These are phyloP conservation scores for Xerus inauris DNA, from an alignment of 2,113 vertebrate genomes.

Conservation along the genomic window DNA sequence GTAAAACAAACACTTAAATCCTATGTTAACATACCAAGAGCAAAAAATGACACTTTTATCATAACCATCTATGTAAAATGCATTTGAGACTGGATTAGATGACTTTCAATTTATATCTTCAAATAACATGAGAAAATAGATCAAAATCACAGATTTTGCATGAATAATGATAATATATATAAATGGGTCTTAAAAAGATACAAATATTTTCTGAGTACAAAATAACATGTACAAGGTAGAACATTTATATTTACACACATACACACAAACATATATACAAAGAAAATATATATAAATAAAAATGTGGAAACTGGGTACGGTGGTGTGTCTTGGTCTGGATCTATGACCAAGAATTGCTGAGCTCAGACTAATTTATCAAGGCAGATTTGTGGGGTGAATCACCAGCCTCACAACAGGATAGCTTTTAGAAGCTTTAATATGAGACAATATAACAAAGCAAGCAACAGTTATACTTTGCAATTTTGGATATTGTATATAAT, in stretches of 20 bases:
- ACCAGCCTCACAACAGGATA: no score
- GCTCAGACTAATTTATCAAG: no score
- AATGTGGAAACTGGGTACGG: no score
- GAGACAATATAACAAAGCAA: no score
- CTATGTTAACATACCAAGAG: not conserved
- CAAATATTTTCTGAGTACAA: not conserved
- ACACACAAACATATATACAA: not conserved
- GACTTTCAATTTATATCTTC: not conserved
- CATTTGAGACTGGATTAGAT: not conserved
- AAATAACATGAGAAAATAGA: not conserved
- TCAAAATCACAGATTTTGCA: not conserved
- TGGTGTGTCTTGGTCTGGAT: no score
- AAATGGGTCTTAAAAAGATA: not conserved
- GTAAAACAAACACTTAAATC: not conserved
- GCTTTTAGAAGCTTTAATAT: no score
- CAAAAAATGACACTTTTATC: slow-evolving; percentile 34
- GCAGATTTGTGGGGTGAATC: no score
- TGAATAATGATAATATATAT: not conserved
- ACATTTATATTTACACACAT: not conserved
- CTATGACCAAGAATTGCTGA: no score
- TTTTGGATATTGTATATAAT: no score
- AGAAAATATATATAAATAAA: no score
- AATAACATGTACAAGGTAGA: not conserved
- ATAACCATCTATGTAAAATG: not conserved
- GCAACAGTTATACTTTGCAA: no score